A percentile compares a stretch with the other conserved stretches of the same genome.
Conservation (phyloP, 2,888 invertebrate species). For the Coelinius sp. region DNA sequence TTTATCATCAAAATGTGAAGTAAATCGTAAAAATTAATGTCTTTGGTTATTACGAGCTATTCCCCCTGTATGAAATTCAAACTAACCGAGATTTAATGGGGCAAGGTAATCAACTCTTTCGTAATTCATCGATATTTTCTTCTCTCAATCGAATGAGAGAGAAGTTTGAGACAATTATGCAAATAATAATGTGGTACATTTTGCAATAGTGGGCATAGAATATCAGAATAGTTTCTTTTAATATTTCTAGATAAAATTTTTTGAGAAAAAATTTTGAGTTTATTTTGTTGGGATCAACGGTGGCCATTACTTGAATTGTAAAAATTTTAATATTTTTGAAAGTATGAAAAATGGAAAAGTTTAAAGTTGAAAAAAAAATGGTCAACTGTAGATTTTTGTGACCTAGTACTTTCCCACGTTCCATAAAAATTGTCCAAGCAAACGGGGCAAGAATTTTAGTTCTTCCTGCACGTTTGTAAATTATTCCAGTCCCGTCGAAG, state of each 20-base stretch:
- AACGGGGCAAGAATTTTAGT: slow-evolving; percentile 36
- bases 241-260: neutral
- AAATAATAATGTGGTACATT: neutral
- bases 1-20: neutral
- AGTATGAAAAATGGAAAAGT: neutral
- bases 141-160: neutral
- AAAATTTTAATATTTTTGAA: slow-evolving; percentile 26
- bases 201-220: neutral
- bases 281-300: neutral
- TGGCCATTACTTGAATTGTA: slow-evolving; percentile 27
- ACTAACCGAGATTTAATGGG: slow-evolving; percentile 5
- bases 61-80: neutral
- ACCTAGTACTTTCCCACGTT: slow-evolving; percentile 7
- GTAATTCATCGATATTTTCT: slow-evolving; percentile 3
- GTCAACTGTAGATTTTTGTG: neutral
- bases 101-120: neutral
- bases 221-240: neutral
- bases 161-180: slow-evolving; percentile 5
- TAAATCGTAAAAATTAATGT: slow-evolving; percentile 13
- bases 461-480: slow-evolving; percentile 43
- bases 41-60: neutral
- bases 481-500: slow-evolving; percentile 42
- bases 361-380: slow-evolving; percentile 18
- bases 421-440: slow-evolving; percentile 37
- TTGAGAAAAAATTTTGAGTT: neutral